Evolutionary conservation across 2,797 vertebrate genomes (phyloP).

Genomic region (Falco columbarius): DNA sequence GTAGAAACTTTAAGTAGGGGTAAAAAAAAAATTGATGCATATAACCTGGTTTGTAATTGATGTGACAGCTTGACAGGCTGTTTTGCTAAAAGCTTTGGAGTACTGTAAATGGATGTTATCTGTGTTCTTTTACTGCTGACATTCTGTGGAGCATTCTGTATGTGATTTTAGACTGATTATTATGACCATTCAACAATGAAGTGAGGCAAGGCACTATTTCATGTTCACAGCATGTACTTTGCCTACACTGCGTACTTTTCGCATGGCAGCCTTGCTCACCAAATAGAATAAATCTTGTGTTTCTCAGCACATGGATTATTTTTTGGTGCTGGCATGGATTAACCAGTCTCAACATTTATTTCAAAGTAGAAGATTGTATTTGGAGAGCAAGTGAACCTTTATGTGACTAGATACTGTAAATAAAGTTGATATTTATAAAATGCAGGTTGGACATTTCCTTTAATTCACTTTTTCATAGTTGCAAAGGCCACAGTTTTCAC

Average conservation of each 20-base stretch:
- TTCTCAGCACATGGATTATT: neutral
- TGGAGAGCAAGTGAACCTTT: neutral
- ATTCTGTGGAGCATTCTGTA: neutral
- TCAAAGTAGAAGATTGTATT: neutral
- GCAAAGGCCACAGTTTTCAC: neutral
- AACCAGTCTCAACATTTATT: neutral
- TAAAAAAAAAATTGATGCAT: neutral
- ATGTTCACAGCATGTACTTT: neutral
- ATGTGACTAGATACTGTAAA: neutral
- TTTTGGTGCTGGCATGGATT: neutral
- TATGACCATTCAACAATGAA: slow-evolving; percentile 6
- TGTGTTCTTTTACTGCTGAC: slow-evolving; percentile 34
- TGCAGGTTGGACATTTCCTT: neutral
- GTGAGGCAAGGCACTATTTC: neutral
- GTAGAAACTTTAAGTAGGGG: neutral
- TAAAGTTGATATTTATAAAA: neutral
- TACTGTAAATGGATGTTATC: slow-evolving; percentile 31
- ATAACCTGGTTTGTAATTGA: slow-evolving; percentile 4
- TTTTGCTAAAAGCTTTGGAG: slow-evolving; percentile 35
- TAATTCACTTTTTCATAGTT: neutral
- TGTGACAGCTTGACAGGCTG: slow-evolving; percentile 21
- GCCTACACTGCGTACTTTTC: neutral
- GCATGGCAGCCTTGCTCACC: neutral
- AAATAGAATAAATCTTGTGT: neutral
- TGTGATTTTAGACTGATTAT: slow-evolving; percentile 40